These are phyloP conservation scores for Steinernema feltiae DNA, from an alignment of 1,140 invertebrate species.

Conservation along the genomic window DNA sequence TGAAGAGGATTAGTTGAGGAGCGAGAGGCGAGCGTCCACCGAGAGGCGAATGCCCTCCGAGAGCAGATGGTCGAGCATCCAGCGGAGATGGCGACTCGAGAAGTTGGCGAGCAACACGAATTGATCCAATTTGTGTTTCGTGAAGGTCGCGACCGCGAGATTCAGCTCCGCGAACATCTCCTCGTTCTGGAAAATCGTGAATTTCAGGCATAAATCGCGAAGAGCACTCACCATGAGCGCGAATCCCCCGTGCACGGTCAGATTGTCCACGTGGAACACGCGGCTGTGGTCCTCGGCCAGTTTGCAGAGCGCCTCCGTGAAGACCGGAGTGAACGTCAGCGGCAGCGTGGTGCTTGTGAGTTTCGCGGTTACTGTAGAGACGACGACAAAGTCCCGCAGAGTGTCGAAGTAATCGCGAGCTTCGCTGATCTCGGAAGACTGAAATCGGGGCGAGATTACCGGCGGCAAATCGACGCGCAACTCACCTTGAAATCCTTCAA, in stretches of 20 bases:
- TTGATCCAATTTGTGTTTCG: not conserved
- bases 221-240: not conserved
- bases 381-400: not conserved
- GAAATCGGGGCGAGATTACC: not conserved
- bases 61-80: not conserved
- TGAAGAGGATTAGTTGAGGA: not conserved
- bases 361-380: not conserved
- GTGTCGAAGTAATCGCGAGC: not conserved
- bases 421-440: not conserved
- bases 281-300: not conserved
- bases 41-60: not conserved
- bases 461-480: not conserved
- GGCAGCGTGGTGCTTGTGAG: not conserved
- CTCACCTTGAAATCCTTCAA: not conserved
- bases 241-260: not conserved
- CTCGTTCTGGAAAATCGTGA: not conserved
- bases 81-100: not conserved
- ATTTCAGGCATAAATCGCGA: not conserved
- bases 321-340: not conserved
- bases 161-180: not conserved
- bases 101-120: not conserved
- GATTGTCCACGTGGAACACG: not conserved
- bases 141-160: not conserved
- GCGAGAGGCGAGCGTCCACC: not conserved
- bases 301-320: not conserved